Conservation (phyloP, 2,113 vertebrate genomes). For the Psilopogon haemacephalus region DNA sequence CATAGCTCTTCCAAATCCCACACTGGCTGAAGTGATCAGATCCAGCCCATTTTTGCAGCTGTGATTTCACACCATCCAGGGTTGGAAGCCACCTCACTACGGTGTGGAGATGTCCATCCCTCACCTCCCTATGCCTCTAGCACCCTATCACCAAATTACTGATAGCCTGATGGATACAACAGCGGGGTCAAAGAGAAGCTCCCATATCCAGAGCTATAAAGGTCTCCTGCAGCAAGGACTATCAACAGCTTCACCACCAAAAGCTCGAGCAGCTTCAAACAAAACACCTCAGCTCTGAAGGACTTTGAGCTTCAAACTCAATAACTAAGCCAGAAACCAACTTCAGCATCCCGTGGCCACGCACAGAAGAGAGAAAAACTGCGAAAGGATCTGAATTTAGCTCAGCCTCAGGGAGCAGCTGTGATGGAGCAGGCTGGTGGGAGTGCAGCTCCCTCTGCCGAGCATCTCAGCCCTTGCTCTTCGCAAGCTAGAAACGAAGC, state of each 20-base stretch:
- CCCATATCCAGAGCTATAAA: not conserved
- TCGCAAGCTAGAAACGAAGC: not conserved
- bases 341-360: not conserved
- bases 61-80: not conserved
- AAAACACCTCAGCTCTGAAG: not conserved
- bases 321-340: not conserved
- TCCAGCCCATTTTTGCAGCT: not conserved
- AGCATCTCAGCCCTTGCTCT: not conserved
- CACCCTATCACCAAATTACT: not conserved
- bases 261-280: not conserved
- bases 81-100: not conserved
- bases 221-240: not conserved
- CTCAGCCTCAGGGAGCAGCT: not conserved
- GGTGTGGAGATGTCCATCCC: not conserved
- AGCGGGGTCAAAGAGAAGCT: not conserved
- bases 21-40: not conserved
- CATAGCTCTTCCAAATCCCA: not conserved
- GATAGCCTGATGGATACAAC: not conserved
- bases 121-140: not conserved
- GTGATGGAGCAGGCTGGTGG: not conserved
- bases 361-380: not conserved
- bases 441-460: conserved; percentile 68
- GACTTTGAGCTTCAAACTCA: not conserved
- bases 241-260: not conserved
- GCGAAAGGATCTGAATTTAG: not conserved